Evolutionary conservation across 2,888 invertebrate species (phyloP), one percentile per base, ranked within the genome.

Genomic region (Cabera pusaria): DNA sequence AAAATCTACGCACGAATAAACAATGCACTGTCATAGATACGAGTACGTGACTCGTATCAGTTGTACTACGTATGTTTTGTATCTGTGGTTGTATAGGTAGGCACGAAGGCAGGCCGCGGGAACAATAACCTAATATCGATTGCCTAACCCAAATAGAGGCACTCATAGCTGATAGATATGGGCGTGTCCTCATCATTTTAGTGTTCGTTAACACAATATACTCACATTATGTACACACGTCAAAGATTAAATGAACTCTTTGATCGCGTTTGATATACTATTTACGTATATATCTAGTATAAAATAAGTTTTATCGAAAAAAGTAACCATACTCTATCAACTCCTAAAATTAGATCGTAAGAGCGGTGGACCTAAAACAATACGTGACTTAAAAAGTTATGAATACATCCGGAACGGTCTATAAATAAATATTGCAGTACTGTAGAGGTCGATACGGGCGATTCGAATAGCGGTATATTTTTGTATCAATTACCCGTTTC

Each of bases 161-260:
- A 48, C 48, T 50, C 34, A 23, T 14, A 31, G 31, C 36, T 48
- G 43, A 53, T 48, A 38, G 44, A 44, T 28, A 40, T 33, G 40
- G 53, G 53, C 27, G 53, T 44, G 48, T 19, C 40, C 38, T 36
- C 35, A 46, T 50, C 48, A 48, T 41, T 48, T 32, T 27, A 50
- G 43, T 38, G 46, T 46, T 46, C 39, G 39, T 44, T 44, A 40
- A 28, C 38, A 42, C 37, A 40, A 45, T 48, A 49, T 22, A n/a
- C n/a, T n/a, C n/a, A n/a, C n/a, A n/a, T n/a, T n/a, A n/a, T n/a
- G n/a, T n/a, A n/a, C n/a, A n/a, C n/a, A n/a, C n/a, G 18, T 8
- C 10, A 20, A 25, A 11, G 20, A 22, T 18, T 28, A 35, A 36
- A 32, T 32, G 22, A 32, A 11, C 10, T 24, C 19, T 23, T 18